Conservation (phyloP, 2,113 vertebrate species). For the Candoia aspera region DNA sequence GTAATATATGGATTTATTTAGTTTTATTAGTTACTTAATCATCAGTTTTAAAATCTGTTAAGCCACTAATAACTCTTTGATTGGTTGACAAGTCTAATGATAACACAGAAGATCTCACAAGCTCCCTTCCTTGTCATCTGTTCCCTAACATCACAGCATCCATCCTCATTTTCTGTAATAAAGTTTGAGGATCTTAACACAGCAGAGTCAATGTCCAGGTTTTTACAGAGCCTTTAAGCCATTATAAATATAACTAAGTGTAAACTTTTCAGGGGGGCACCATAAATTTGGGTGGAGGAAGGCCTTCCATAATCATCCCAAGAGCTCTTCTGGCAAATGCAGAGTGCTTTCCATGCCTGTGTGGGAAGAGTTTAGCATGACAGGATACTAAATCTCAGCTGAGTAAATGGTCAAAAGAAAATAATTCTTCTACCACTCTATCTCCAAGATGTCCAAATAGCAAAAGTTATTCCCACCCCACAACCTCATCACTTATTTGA, state of each 20-base stretch:
- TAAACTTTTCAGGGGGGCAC: slow-evolving; percentile 40
- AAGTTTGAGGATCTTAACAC: not conserved
- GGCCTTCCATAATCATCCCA: not conserved
- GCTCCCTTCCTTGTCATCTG: not conserved
- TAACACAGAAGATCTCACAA: not conserved
- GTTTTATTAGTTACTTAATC: slow-evolving; percentile 5
- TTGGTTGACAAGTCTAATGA: not conserved
- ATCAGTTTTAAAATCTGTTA: not conserved
- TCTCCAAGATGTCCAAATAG: slow-evolving; percentile 59
- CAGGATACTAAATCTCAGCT: slow-evolving; percentile 48
- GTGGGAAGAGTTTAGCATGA: slow-evolving; percentile 36
- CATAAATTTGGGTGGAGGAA: slow-evolving; percentile 37
- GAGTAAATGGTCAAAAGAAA: slow-evolving; percentile 55
- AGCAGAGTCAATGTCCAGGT: slow-evolving; percentile 2
- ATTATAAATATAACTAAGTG: slow-evolving; percentile 31
- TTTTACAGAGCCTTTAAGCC: slow-evolving; percentile 26
- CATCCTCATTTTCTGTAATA: slow-evolving; percentile 8
- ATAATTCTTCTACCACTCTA: slow-evolving; percentile 36
- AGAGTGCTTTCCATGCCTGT: slow-evolving; percentile 38
- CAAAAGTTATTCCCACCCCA: slow-evolving; percentile 48
- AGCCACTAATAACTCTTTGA: slow-evolving; percentile 13
- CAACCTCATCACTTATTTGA: slow-evolving; percentile 47
- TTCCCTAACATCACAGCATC: not conserved
- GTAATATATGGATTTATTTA: not conserved
- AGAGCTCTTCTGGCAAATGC: slow-evolving; percentile 40